A percentile compares a stretch with the other conserved stretches of the same genome.
phyloP scores from a whole-genome alignment of 1,140 invertebrate genomes.

The Neelides sp. region DNA sequence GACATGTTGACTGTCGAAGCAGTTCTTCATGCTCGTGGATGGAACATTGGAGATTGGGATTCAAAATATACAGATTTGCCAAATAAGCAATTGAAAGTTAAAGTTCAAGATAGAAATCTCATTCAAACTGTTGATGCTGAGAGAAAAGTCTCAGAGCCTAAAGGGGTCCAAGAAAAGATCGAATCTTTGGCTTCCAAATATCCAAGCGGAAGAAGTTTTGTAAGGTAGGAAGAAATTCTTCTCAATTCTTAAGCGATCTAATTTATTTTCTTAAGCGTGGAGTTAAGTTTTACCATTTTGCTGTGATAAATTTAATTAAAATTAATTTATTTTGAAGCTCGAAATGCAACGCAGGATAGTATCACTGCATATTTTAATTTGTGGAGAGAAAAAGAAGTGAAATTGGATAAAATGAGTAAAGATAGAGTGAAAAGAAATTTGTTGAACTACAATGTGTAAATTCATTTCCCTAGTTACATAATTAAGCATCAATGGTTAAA shows the following conservation, averaged over 20 bases:
- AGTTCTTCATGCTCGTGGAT: constrained; percentile 66
- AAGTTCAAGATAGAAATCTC: constrained; percentile 66
- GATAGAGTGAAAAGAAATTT: too few species aligned
- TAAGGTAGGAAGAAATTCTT: constrained; percentile 44
- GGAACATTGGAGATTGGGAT: constrained; percentile 67
- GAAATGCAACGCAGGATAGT: too few species aligned
- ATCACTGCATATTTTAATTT: too few species aligned
- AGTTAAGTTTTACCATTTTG: constrained; percentile 9
- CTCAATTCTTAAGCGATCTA: neutral
- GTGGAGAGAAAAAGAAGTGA: too few species aligned
- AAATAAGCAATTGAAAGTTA: constrained; percentile 75
- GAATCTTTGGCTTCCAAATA: constrained; percentile 57
- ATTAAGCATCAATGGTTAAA: too few species aligned
- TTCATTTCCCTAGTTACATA: too few species aligned
- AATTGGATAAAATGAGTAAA: too few species aligned
- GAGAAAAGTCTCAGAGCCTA: constrained; percentile 58
- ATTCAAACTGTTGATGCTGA: constrained; percentile 79
- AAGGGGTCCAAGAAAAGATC: constrained; percentile 69
- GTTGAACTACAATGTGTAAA: too few species aligned
- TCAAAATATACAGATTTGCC: constrained; percentile 69
- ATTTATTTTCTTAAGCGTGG: neutral
- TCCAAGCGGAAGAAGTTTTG: constrained; percentile 66
- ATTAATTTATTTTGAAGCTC: constrained; percentile 23
- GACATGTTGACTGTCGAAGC: constrained; percentile 89
- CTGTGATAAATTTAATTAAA: constrained; percentile 16